Percentiles rank a stretch among this genome's conserved stretches.
Evolutionary conservation across 2,888 invertebrate genomes (phyloP).

Genomic region (Euclidia mi): DNA sequence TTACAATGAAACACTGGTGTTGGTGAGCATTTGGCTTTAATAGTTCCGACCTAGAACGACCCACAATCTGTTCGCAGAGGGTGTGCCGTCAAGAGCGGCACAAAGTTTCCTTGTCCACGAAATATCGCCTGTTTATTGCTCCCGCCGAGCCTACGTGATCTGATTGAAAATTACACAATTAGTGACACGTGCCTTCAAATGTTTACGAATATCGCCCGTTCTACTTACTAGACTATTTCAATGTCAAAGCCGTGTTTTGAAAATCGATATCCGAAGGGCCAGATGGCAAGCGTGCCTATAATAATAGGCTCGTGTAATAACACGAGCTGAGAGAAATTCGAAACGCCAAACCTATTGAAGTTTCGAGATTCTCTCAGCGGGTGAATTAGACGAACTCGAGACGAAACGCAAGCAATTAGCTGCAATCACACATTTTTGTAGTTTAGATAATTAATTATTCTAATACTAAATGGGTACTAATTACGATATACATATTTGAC

Average conservation of each 20-base stretch:
- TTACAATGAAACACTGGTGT: slow-evolving; percentile 68
- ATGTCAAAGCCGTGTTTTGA: slow-evolving; percentile 50
- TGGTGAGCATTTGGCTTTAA: slow-evolving; percentile 73
- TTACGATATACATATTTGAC: no score
- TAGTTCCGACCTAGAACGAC: slow-evolving; percentile 62
- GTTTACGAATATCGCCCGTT: slow-evolving; percentile 47
- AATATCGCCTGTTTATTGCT: slow-evolving; percentile 72
- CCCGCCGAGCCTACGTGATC: slow-evolving; percentile 67
- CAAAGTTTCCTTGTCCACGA: slow-evolving; percentile 72
- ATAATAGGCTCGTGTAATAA: no score
- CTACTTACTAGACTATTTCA: slow-evolving; percentile 32
- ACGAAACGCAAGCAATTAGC: no score
- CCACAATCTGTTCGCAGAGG: slow-evolving; percentile 58
- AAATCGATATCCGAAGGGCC: slow-evolving; percentile 12
- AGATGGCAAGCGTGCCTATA: no score
- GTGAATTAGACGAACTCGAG: no score
- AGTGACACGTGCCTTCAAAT: slow-evolving; percentile 65
- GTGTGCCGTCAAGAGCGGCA: slow-evolving; percentile 39
- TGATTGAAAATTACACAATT: slow-evolving; percentile 70
- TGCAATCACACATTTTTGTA: no score
- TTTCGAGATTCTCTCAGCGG: no score
- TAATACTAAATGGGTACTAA: no score
- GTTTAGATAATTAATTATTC: no score
- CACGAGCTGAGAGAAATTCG: no score
- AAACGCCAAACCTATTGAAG: no score